Evolutionary conservation across 2,113 vertebrate genomes (phyloP), one percentile per base, ranked within the genome.

Genomic region (Hyperopisus bebe): DNA sequence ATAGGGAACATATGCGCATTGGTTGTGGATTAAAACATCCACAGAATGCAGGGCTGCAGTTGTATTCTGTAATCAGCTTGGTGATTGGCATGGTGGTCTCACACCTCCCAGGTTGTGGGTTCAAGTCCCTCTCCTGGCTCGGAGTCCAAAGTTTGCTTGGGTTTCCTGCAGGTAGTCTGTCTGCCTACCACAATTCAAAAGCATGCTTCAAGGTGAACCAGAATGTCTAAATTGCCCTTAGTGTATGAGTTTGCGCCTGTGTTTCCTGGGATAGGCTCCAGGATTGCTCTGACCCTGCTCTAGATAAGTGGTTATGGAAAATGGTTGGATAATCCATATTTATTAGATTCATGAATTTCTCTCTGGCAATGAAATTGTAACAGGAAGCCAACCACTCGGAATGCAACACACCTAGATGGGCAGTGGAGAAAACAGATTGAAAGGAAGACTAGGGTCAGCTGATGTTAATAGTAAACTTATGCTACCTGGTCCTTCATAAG

Each of bases 271-370:
- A 80, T 80, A 19, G 74, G 74, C 74, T 80, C 74, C 74, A 17
- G 74, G 74, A 27, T 80, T 39, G 39, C 74, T 17, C 13, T 80
- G 74, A 80, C 74, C 74, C 74, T 42, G 17, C 31, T 35, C 74
- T 80, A 39, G 74, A 80, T 80, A 42, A 80, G 74, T 19, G 31
- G 35, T 70, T 80, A 80, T 80, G 74, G 74, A 80, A 80, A 80
- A 42, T 80, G 35, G 74, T 80, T 80, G 74, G 74, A 42, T 80
- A 35, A 39, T 80, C 74, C 74, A 80, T 80, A 80, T 80, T 80
- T 80, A 80, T 80, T 80, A 80, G 74, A 80, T 80, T 85, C 46
- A 44, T 85, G 39, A 85, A n/a, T 85, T 48, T 85, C 46, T 27
- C 19, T 27, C 82, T 48, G 82, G 19, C 82, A 85, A 48, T 85